Conservation (phyloP, 2,113 vertebrate species). For the Callipepla squamata region DNA sequence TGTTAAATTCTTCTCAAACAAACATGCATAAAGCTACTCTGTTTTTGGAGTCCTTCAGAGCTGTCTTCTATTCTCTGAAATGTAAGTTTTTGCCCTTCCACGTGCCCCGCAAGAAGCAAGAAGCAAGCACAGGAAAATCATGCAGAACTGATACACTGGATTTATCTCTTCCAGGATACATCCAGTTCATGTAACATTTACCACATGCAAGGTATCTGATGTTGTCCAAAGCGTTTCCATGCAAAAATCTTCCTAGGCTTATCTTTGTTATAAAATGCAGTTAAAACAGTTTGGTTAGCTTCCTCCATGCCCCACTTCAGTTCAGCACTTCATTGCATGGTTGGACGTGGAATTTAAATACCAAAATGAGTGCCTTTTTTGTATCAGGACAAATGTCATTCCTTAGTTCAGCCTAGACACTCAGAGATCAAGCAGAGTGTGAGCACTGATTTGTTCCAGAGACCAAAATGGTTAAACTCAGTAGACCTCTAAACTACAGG, state of each 20-base stretch:
- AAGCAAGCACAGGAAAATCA: not conserved
- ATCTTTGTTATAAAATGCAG: not conserved
- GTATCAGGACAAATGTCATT: not conserved
- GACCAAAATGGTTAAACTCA: not conserved
- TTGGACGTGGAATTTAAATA: not conserved
- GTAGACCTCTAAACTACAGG: not conserved
- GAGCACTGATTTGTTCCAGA: not conserved
- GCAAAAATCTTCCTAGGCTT: not conserved
- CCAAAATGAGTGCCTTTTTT: not conserved
- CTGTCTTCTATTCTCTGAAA: not conserved
- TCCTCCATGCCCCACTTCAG: not conserved
- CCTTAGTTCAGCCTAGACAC: not conserved
- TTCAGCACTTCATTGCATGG: not conserved
- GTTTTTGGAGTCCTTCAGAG: not conserved
- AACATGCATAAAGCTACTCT: not conserved
- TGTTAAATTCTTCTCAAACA: not conserved
- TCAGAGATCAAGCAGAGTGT: not conserved
- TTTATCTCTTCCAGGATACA: not conserved
- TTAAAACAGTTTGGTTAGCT: not conserved
- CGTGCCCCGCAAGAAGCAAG: not conserved
- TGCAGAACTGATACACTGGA: not conserved
- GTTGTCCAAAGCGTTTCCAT: not conserved
- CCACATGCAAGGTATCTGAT: not conserved
- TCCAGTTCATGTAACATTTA: rapidly evolving
- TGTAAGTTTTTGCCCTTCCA: not conserved